A percentile compares a stretch with the other conserved stretches of the same genome.
Evolutionary conservation across 1,140 invertebrate species (phyloP).

Genomic region (Drosophila insularis): DNA sequence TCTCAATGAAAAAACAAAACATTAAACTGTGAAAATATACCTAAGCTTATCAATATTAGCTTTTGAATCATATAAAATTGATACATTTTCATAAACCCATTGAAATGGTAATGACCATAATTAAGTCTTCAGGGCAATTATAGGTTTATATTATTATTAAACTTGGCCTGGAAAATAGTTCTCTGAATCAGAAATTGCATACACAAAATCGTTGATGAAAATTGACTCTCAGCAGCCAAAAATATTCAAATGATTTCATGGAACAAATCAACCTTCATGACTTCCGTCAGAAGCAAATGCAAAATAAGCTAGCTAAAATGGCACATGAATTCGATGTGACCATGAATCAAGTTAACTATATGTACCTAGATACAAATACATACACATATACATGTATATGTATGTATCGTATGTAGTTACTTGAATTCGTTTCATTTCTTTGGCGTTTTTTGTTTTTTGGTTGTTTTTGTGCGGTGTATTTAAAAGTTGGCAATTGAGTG

Average conservation of each 20-base stretch:
- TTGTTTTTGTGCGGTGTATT: constrained; percentile 38
- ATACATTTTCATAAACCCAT: too few species aligned
- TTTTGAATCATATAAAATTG: too few species aligned
- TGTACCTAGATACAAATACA: not conserved
- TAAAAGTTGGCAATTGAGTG: constrained; percentile 72
- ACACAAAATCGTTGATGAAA: not conserved
- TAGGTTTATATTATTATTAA: not conserved
- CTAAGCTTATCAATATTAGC: too few species aligned
- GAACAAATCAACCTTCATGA: constrained; percentile 45
- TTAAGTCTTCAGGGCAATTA: not conserved
- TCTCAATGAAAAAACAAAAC: too few species aligned
- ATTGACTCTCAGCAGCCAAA: constrained; percentile 2
- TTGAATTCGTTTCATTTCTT: constrained; percentile 19
- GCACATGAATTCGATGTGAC: constrained; percentile 61
- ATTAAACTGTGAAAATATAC: too few species aligned
- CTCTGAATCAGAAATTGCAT: constrained; percentile 35
- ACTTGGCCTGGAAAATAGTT: constrained; percentile 22
- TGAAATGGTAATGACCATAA: too few species aligned
- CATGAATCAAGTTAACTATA: constrained; percentile 37
- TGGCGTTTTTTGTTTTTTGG: constrained; percentile 15
- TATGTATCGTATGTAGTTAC: not conserved
- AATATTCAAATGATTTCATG: constrained; percentile 49
- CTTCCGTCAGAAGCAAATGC: constrained; percentile 50
- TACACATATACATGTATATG: constrained; percentile 1
- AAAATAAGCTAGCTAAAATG: constrained; percentile 46